Base-by-base conservation (phyloP, 2,888 invertebrate genomes). In the Seira ritae region DNA sequence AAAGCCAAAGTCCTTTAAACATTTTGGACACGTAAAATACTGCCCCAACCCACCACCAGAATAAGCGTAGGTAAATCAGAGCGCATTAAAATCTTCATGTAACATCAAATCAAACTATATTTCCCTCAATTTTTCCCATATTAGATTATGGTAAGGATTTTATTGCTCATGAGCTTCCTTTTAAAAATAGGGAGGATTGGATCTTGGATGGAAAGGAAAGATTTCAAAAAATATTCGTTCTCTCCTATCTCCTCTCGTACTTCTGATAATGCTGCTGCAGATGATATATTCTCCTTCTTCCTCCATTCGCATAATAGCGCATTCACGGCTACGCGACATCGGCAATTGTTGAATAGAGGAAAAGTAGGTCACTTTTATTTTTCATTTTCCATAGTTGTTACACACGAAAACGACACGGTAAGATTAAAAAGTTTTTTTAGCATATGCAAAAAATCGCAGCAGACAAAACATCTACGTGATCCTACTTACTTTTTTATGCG, bases 291-390 rank as follows among this genome's bases (percentile, higher is more conserved):
- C 74, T 50, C 50, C 50, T 50, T 15, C 50, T 50, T 50, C 50
- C 50, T 50, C 12, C 50, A 50, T 50, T 50, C 50, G 12, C 50
- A 50, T 50, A 50, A 50, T 50, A 50, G 50, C 50, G 50, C 50
- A 50, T 15, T 50, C 50, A 50, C 50, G 50, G 50, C 50, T 12
- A 50, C 50, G 50, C 50, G 50, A 50, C 50, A 50, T 50, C 50
- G 50, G 65, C 74, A 19, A 70, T 77, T 77, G 70, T 77, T 77
- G 76, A 50, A 76, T 31, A 68, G 74, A 68, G 70, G 66, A 78
- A 75, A 78, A 78, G 78, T 78, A 78, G 78, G 78, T 78, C 78
- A 78, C 78, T 78, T 71, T 78, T 78, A 78, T 78, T 78, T 73
- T 76, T 76, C 76, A 69, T 78, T 70, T 67, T 71, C 42, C 19